phyloP scores from a whole-genome alignment of 2,797 vertebrate genomes.

The Scleropages formosus region DNA sequence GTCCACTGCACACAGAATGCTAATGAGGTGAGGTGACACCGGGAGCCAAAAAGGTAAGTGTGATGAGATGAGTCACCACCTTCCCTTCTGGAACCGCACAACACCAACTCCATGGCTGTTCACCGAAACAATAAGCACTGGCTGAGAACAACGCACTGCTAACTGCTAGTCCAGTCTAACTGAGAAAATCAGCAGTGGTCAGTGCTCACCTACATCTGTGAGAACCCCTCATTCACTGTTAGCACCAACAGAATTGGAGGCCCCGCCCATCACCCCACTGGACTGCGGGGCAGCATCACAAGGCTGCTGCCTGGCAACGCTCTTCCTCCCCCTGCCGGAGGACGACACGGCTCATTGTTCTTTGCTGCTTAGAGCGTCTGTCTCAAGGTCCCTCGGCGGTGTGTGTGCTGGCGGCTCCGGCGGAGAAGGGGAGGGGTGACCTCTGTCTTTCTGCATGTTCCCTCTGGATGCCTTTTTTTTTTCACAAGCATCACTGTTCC shows the following conservation, averaged over 20 bases:
- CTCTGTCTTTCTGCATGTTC: conserved; percentile 24
- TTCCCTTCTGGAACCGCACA: too few relatives aligned
- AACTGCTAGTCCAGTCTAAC: too few relatives aligned
- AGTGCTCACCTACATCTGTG: neutral
- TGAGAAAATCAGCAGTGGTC: too few relatives aligned
- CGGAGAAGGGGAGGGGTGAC: conserved; percentile 37
- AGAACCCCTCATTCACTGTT: conserved; percentile 13
- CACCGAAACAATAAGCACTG: too few relatives aligned
- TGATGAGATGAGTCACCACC: too few relatives aligned
- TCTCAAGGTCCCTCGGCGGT: conserved; percentile 59
- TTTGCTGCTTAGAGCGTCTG: conserved; percentile 55
- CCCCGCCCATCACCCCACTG: conserved; percentile 21
- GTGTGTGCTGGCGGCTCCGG: conserved; percentile 29
- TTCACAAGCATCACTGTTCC: neutral
- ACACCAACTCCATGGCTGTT: too few relatives aligned
- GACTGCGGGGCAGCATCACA: conserved; percentile 15
- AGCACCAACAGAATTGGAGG: neutral
- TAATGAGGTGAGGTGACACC: too few relatives aligned
- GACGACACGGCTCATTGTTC: conserved; percentile 60
- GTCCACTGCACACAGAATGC: too few relatives aligned
- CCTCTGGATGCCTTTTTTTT: neutral
- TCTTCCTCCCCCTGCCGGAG: conserved; percentile 53
- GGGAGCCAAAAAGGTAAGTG: too few relatives aligned
- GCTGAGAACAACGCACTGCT: too few relatives aligned
- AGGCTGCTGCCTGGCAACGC: conserved; percentile 66